phyloP scores from a whole-genome alignment of 2,113 vertebrate genomes.

The Calyptommatus sinebrachiatus region DNA sequence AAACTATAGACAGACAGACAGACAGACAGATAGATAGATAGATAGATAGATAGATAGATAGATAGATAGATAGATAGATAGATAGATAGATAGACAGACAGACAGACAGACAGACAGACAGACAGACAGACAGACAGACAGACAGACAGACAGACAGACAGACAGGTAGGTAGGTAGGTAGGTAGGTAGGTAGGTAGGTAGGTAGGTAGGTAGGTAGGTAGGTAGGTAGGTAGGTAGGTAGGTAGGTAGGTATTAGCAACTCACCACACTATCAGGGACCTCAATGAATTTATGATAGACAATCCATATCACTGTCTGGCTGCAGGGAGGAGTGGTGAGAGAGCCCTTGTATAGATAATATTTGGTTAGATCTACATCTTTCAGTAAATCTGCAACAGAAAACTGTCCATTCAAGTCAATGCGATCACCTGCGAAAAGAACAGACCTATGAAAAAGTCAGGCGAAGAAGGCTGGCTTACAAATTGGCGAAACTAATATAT shows the following conservation, averaged over 20 bases:
- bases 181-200: no score
- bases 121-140: no score
- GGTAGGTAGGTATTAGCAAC: constrained; percentile 6
- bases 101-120: no score
- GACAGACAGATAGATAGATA: no score
- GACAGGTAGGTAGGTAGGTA: no score
- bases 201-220: no score
- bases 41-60: neutral
- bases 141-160: no score
- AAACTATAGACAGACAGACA: neutral
- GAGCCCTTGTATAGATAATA: constrained; percentile 72
- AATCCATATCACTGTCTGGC: constrained; percentile 69
- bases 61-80: no score
- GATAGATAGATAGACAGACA: neutral
- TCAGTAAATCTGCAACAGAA: constrained; percentile 58
- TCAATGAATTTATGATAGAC: constrained; percentile 65
- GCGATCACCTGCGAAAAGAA: neutral
- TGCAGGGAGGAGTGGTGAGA: constrained; percentile 68
- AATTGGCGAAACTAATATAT: no score
- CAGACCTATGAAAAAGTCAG: neutral
- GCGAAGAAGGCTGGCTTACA: no score
- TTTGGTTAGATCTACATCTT: neutral
- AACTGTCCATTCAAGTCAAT: neutral
- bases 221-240: no score
- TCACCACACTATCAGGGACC: constrained; percentile 60